Base-by-base conservation (phyloP, 2,888 invertebrate species). In the Sarcophaga rosellei region DNA sequence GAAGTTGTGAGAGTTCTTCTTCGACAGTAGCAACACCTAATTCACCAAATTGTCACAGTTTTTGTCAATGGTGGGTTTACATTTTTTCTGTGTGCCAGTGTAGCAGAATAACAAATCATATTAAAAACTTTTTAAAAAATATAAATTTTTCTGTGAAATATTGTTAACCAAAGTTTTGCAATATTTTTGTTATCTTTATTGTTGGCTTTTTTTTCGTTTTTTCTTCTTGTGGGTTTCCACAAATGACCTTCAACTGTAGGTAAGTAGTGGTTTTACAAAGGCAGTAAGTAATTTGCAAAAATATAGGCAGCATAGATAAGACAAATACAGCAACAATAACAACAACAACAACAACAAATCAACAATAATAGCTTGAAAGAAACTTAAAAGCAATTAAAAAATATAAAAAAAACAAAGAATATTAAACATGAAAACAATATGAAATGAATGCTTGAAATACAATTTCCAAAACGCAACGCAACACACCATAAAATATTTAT, bases 171-270 rank as follows among this genome's bases (percentile, higher is more conserved):
- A 53, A 53, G 12, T 53, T 53, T 53, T 15, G 17, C 12, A 15
- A 15, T 53, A 53, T 0, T 53, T 53, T 15, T 53, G 0, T 15
- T 53, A 17, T 15, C 12, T 53, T 15, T 53, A 4, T 15, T 53
- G 53, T 53, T 53, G 15, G 1, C 12, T 15, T 17, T 35, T 35
- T 35, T 35, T 10, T 10, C 10, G 8, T 35, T 8, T 35, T 35
- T 35, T 10, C 10, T 35, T 82, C n/a, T 68, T 81, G 85, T 78
- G 77, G 73, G 53, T 53, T 78, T 81, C 45, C 63, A 81, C 47
- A 45, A 81, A 74, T 77, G 74, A 73, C 81, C 73, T 81, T 81
- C 81, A 35, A 35, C 35, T 35, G 81, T 69, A 66, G 70, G 47
- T 78, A 66, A 80, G 57, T 72, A 62, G 61, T 45, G 61, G 12